A percentile compares a stretch with the other conserved stretches of the same genome.
Conservation (phyloP, 2,797 vertebrate species). For the Sebastes cheni region DNA sequence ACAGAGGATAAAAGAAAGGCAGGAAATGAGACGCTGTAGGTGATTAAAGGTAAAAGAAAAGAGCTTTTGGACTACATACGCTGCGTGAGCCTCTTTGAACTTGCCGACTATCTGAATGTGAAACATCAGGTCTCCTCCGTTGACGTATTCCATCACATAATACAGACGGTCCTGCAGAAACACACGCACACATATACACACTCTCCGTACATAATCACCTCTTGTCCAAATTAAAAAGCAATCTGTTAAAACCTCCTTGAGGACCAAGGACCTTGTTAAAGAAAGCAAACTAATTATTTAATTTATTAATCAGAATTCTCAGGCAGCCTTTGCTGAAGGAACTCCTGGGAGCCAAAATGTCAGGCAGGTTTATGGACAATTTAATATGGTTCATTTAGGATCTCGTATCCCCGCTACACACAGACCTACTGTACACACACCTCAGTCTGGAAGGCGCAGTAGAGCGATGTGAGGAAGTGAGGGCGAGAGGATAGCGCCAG, state of each 20-base stretch:
- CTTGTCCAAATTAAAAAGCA: slow-evolving; percentile 70
- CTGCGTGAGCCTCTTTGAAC: slow-evolving; percentile 94
- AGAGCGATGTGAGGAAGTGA: slow-evolving; percentile 91
- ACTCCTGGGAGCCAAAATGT: slow-evolving; percentile 57
- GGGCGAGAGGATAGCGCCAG: slow-evolving; percentile 86
- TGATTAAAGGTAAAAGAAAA: slow-evolving; percentile 48
- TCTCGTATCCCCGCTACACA: background rate
- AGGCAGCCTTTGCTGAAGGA: slow-evolving; percentile 46
- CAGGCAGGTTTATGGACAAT: slow-evolving; percentile 41
- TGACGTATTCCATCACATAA: slow-evolving; percentile 95
- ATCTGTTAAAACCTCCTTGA: slow-evolving; percentile 64
- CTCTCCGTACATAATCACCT: slow-evolving; percentile 34
- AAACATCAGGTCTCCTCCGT: slow-evolving; percentile 94
- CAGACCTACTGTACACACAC: slow-evolving; percentile 54
- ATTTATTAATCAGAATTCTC: slow-evolving; percentile 63
- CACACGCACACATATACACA: background rate
- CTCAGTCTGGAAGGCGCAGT: slow-evolving; percentile 91
- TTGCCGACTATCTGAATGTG: slow-evolving; percentile 95
- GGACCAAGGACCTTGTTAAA: slow-evolving; percentile 67
- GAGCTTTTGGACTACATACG: slow-evolving; percentile 80
- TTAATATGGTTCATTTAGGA: slow-evolving; percentile 45
- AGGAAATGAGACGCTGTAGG: slow-evolving; percentile 52
- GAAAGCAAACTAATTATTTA: slow-evolving; percentile 68
- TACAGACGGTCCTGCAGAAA: slow-evolving; percentile 81
- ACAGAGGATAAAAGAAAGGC: slow-evolving; percentile 25